Percentiles rank a stretch among this genome's conserved stretches.
phyloP scores from a whole-genome alignment of 1,140 invertebrate genomes.

The Drosophila malerkotliana region DNA sequence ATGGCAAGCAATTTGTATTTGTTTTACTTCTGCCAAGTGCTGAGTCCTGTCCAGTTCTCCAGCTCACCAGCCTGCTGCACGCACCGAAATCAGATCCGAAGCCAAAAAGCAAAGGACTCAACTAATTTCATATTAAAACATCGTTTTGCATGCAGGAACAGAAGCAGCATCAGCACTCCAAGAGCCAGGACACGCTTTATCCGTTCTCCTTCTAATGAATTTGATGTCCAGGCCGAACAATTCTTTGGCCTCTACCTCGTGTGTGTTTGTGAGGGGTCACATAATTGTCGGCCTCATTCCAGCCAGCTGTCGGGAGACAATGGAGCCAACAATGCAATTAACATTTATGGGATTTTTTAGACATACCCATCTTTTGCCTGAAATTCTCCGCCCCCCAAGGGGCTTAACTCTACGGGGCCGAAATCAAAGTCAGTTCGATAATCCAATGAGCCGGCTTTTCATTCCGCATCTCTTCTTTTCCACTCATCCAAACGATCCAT shows the following conservation, averaged over 20 bases:
- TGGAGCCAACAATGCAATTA: conserved; percentile 66
- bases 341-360: conserved; percentile 75
- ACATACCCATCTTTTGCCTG: background rate
- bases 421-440: conserved; percentile 72
- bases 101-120: conserved; percentile 78
- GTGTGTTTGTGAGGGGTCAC: conserved; percentile 29
- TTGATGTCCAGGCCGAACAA: conserved; percentile 72
- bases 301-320: conserved; percentile 56
- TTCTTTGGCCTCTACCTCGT: conserved; percentile 51
- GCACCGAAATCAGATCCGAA: conserved; percentile 46
- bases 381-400: background rate
- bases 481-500: conserved; percentile 25
- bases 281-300: conserved; percentile 71
- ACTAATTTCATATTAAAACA: conserved; percentile 83
- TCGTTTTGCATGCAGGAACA: conserved; percentile 80
- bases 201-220: conserved; percentile 61
- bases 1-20: conserved; percentile 82
- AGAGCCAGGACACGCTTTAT: conserved; percentile 14
- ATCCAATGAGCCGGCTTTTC: conserved; percentile 71
- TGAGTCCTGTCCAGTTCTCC: conserved; percentile 36
- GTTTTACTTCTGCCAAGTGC: conserved; percentile 70
- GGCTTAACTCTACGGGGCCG: conserved; percentile 2
- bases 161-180: conserved; percentile 37
- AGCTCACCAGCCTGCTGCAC: conserved; percentile 39
- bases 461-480: conserved; percentile 32